These are phyloP conservation scores for Dorcus parallelipipedus DNA, from an alignment of 2,888 invertebrate species.

Conservation along the genomic window DNA sequence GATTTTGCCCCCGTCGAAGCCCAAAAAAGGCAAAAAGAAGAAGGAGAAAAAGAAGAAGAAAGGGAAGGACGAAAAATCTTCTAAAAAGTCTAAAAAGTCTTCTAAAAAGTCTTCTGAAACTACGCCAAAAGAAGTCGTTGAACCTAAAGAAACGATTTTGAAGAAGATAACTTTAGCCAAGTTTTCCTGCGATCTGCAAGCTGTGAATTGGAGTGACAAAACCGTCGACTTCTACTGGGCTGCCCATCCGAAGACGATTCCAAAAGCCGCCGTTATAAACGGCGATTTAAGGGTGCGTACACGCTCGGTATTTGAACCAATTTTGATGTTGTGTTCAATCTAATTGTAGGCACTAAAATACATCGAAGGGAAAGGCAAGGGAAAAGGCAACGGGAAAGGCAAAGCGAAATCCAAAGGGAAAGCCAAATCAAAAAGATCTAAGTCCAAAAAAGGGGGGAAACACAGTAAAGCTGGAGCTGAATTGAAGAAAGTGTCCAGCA, in stretches of 20 bases:
- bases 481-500: slow-evolving; percentile 9
- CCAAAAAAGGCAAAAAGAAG: slow-evolving; percentile 31
- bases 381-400: not conserved
- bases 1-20: slow-evolving; percentile 29
- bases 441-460: slow-evolving; percentile 10
- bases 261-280: slow-evolving; percentile 39
- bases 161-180: slow-evolving; percentile 48
- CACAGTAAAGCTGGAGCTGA: slow-evolving; percentile 1
- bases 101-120: slow-evolving; percentile 1
- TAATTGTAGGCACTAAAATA: slow-evolving; percentile 19
- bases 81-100: slow-evolving; percentile 2
- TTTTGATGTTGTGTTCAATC: not conserved
- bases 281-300: slow-evolving; percentile 38
- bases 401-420: slow-evolving; percentile 2
- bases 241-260: slow-evolving; percentile 38
- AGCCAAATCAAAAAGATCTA: slow-evolving; percentile 5
- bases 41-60: slow-evolving; percentile 34
- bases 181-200: slow-evolving; percentile 50
- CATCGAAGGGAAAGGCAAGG: slow-evolving; percentile 7
- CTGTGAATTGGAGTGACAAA: slow-evolving; percentile 55
- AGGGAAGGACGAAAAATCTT: slow-evolving; percentile 5
- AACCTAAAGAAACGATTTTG: slow-evolving; percentile 33
- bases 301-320: not conserved
- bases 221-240: slow-evolving; percentile 59
- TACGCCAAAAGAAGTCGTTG: slow-evolving; percentile 7